A percentile compares a stretch with the other conserved stretches of the same genome.
These are phyloP conservation scores for Gasterosteus aculeatus DNA, from an alignment of 2,113 vertebrate species.

Conservation along the genomic window DNA sequence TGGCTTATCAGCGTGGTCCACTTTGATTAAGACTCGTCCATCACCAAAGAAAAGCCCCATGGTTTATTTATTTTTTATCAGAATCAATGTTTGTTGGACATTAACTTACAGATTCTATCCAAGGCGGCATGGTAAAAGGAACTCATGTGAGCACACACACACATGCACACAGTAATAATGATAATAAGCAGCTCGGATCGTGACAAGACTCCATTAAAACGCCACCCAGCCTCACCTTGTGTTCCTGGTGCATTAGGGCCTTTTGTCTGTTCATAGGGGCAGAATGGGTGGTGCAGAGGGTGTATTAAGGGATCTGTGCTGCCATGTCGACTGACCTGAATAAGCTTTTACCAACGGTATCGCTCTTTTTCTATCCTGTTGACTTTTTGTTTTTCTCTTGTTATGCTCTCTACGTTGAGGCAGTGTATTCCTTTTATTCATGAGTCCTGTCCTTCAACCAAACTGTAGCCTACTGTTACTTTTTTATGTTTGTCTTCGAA, in stretches of 20 bases:
- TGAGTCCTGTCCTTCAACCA: neutral
- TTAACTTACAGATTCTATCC: neutral
- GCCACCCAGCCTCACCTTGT: conserved; percentile 1
- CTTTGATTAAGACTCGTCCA: too few relatives aligned
- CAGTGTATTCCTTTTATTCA: neutral
- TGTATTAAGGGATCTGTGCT: conserved; percentile 22
- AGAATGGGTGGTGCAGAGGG: neutral
- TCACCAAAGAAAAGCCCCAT: neutral
- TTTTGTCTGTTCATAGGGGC: neutral
- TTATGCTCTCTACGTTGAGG: neutral
- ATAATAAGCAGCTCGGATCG: neutral
- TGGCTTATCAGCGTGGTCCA: neutral
- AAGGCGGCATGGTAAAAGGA: neutral
- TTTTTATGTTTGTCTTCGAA: neutral
- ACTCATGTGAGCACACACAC: neutral
- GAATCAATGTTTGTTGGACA: neutral
- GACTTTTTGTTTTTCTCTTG: neutral
- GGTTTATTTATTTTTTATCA: neutral
- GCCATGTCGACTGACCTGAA: conserved; percentile 23
- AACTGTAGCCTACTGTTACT: too few relatives aligned
- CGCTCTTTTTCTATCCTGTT: neutral
- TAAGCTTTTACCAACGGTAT: conserved; percentile 24
- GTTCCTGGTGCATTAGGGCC: conserved; percentile 4
- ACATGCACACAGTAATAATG: neutral
- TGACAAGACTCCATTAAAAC: neutral